Conservation (phyloP, 1,140 invertebrate genomes). For the Drosophila triauraria region DNA sequence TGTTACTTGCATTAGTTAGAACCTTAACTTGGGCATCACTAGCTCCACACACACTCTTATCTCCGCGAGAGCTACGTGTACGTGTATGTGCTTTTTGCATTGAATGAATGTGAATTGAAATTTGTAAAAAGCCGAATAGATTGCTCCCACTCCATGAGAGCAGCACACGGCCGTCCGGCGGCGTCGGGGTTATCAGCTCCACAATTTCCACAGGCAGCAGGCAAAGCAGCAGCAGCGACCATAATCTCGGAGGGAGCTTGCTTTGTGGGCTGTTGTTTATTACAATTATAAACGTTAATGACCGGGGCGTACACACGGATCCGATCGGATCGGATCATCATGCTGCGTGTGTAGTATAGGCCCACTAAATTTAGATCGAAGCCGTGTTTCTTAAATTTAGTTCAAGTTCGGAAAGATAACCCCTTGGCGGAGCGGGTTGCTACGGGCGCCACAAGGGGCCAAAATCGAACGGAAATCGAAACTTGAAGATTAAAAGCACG, state of each 20-base stretch:
- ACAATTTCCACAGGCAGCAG: slow-evolving; percentile 29
- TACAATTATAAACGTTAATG: slow-evolving; percentile 60
- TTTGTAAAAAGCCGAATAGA: slow-evolving; percentile 61
- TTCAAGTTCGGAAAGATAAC: slow-evolving; percentile 54
- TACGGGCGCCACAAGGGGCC: slow-evolving; percentile 11
- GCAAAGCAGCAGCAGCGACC: background rate
- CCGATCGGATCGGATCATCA: slow-evolving; percentile 31
- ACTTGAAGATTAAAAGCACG: slow-evolving; percentile 26
- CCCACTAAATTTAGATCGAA: slow-evolving; percentile 49
- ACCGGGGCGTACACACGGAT: slow-evolving; percentile 8
- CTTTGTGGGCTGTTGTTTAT: slow-evolving; percentile 52
- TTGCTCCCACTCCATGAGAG: slow-evolving; percentile 42
- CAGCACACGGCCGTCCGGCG: slow-evolving; percentile 14
- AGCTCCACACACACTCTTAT: slow-evolving; percentile 13
- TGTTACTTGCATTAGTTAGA: background rate
- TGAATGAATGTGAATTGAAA: slow-evolving; percentile 72
- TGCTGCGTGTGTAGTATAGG: slow-evolving; percentile 27
- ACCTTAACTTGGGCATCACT: slow-evolving; percentile 11
- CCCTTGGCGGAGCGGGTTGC: slow-evolving; percentile 23
- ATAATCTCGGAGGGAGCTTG: slow-evolving; percentile 29
- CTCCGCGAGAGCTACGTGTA: slow-evolving; percentile 9
- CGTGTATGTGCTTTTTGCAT: slow-evolving; percentile 51
- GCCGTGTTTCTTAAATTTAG: slow-evolving; percentile 28
- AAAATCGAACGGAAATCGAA: slow-evolving; percentile 45
- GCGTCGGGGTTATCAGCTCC: slow-evolving; percentile 42